Base-by-base conservation (phyloP, 2,888 invertebrate genomes). In the Lasioglossum figueresi region DNA sequence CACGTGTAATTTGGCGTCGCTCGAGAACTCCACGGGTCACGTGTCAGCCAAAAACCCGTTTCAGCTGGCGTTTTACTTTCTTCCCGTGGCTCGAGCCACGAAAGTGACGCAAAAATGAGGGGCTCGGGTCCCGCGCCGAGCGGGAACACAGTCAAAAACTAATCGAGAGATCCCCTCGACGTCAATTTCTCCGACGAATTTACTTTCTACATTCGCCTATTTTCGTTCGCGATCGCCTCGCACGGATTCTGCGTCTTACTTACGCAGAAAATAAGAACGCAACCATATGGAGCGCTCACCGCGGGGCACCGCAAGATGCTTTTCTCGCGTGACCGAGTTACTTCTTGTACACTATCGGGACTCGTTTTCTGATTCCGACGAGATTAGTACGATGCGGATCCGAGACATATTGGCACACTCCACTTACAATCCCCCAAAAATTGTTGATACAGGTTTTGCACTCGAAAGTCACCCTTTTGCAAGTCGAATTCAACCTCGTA, bases 181-280 rank as follows among this genome's bases (percentile, higher is more conserved):
- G 79, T 27, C 45, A 88, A 88, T 87, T 87, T 88, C 88, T 84
- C 88, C 82, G 71, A 27, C 37, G 81, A 78, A 87, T 87, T 88
- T 88, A 88, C 88, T 88, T 88, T 88, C 88, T 88, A 88, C 78
- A 81, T 37, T 88, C 88, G 83, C 88, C 85, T 88, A 88, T 88
- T 88, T 88, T 88, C 85, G 85, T 85, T 74, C 27, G 6, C 77
- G 34, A 37, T 77, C 45, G 43, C 76, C 78, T 12, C 78, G 76
- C 59, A 40, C 27, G 27, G 78, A 73, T 79, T 68, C 40, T 45
- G 31, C 40, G 52, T 59, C 40, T 59, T 74, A 34, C 73, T 73
- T 56, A 45, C 31, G n/a, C 37, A n/a, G 77, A 63, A 78, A 84
- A 76, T 66, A 45, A 79, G 71, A 82, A 56, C 56, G 48, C 78